These are phyloP conservation scores for Intellagama lesueurii DNA, from an alignment of 2,797 vertebrate genomes.

Conservation along the genomic window DNA sequence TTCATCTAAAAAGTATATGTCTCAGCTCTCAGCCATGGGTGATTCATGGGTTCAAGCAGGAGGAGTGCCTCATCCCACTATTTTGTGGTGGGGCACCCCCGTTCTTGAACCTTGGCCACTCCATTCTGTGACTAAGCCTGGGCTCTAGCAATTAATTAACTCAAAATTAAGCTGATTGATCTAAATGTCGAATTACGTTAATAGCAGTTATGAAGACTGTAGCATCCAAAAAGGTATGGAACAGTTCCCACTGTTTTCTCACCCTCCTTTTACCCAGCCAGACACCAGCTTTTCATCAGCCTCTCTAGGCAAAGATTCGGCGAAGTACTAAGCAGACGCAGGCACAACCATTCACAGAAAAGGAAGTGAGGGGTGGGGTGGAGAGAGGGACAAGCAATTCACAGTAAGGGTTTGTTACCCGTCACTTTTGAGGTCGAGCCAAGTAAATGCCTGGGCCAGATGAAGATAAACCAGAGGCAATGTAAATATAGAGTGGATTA, in stretches of 20 bases:
- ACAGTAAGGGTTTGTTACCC: constrained; percentile 10
- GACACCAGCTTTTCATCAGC: not conserved
- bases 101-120: no score
- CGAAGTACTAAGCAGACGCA: not conserved
- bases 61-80: no score
- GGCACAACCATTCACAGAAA: not conserved
- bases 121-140: not conserved
- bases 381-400: not conserved
- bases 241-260: not conserved
- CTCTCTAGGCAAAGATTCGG: constrained; percentile 22
- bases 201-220: not conserved
- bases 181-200: not conserved
- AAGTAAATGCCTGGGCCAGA: constrained; percentile 41
- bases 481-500: constrained; percentile 27
- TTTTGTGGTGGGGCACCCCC: no score
- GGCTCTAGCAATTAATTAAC: not conserved
- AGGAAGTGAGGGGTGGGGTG: not conserved
- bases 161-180: constrained; percentile 1
- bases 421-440: constrained; percentile 12
- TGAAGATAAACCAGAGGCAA: constrained; percentile 27
- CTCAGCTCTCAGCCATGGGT: not conserved
- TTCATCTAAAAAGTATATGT: not conserved
- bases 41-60: no score
- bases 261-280: not conserved
- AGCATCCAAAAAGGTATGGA: not conserved